A percentile compares a stretch with the other conserved stretches of the same genome.
phyloP scores from a whole-genome alignment of 2,888 invertebrate species.

The Deilephila porcellus region DNA sequence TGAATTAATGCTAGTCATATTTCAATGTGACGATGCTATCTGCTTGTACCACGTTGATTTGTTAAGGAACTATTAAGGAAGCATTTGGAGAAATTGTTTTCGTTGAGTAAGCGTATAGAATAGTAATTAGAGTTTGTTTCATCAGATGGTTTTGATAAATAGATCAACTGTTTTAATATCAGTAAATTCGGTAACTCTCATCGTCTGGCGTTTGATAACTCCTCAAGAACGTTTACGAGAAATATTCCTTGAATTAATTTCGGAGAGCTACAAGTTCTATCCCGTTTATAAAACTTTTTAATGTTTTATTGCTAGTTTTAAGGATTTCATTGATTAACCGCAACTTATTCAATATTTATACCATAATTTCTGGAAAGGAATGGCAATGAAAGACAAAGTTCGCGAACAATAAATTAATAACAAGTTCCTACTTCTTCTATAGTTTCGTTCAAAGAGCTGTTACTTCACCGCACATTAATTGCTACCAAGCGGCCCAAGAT shows the following conservation, averaged over 20 bases:
- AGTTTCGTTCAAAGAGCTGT: conserved; percentile 25
- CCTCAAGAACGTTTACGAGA: not conserved
- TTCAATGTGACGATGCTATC: not conserved
- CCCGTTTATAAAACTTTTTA: no score
- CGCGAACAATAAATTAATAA: conserved; percentile 3
- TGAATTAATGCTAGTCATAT: conserved; percentile 29
- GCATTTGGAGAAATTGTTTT: no score
- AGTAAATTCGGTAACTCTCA: no score
- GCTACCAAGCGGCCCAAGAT: conserved; percentile 29
- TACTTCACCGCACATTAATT: conserved; percentile 30
- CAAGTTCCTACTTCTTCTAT: conserved; percentile 7
- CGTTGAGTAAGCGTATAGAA: no score
- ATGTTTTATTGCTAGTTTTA: not conserved
- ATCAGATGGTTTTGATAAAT: no score
- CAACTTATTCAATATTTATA: not conserved
- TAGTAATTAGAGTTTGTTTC: no score
- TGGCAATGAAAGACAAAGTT: not conserved
- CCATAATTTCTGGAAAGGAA: not conserved
- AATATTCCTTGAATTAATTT: no score
- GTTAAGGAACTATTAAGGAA: no score
- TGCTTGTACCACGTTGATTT: not conserved
- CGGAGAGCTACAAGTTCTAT: no score
- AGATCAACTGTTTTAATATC: no score
- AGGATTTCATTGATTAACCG: not conserved
- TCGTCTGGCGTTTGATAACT: not conserved